phyloP scores from a whole-genome alignment of 1,140 invertebrate species.

The Atta cephalotes region DNA sequence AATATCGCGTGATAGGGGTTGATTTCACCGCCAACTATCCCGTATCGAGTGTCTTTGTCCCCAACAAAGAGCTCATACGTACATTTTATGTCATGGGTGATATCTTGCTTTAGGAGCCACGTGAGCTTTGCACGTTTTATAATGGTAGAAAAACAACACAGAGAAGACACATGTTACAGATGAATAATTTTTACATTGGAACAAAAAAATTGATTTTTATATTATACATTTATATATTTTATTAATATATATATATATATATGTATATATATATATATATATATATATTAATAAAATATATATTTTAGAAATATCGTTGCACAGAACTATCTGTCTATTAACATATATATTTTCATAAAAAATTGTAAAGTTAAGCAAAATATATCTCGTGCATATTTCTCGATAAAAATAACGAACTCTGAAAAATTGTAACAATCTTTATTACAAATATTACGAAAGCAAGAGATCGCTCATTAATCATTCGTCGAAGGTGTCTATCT shows the following conservation, averaged over 20 bases:
- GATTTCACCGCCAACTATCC: conserved; percentile 58
- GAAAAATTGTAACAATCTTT: conserved; percentile 2
- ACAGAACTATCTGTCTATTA: conserved; percentile 2
- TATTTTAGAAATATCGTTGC: neutral
- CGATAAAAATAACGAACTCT: neutral
- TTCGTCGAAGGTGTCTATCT: neutral
- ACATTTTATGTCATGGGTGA: conserved; percentile 61
- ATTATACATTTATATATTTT: too few species aligned
- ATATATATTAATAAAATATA: too few species aligned
- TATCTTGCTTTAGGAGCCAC: conserved; percentile 34
- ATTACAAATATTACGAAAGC: neutral
- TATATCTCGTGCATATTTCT: neutral
- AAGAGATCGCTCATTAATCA: neutral
- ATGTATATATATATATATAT: too few species aligned
- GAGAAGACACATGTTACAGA: neutral
- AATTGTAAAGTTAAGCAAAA: neutral
- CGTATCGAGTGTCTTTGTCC: conserved; percentile 18
- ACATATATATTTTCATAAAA: conserved; percentile 6
- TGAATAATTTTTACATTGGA: neutral
- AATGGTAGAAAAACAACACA: neutral
- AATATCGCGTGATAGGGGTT: conserved; percentile 68
- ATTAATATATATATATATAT: too few species aligned
- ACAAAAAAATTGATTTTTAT: conserved; percentile 1
- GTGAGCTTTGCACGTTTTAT: neutral
- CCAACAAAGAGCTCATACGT: conserved; percentile 27